A percentile compares a stretch with the other conserved stretches of the same genome.
Conservation (phyloP, 2,113 vertebrate species). For the Pantherophis guttatus region DNA sequence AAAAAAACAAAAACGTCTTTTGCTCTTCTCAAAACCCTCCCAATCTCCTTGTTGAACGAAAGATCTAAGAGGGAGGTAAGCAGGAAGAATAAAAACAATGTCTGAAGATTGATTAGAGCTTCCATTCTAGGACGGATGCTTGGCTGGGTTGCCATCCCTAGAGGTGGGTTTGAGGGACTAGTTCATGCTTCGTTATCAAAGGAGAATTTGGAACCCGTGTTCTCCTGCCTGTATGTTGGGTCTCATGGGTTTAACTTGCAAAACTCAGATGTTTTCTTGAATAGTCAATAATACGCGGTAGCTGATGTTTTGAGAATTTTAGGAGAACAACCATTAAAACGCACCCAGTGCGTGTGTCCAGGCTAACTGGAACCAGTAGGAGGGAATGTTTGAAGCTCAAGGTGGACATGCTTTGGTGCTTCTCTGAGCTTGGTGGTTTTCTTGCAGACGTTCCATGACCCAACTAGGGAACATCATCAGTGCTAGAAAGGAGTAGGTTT, state of each 20-base stretch:
- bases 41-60: background rate
- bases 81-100: background rate
- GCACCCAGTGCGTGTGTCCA: accelerated
- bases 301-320: background rate
- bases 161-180: background rate
- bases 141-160: background rate
- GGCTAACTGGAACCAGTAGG: background rate
- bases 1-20: too few relatives aligned
- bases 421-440: too few relatives aligned
- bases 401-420: too few relatives aligned
- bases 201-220: background rate
- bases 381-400: too few relatives aligned
- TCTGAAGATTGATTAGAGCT: background rate
- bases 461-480: too few relatives aligned
- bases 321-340: background rate
- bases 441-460: too few relatives aligned
- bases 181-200: too few relatives aligned
- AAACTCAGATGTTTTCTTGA: too few relatives aligned
- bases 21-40: background rate
- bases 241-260: background rate
- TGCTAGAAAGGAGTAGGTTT: too few relatives aligned
- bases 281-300: background rate
- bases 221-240: background rate
- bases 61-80: background rate
- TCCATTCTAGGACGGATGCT: background rate